Percentiles rank a stretch among this genome's conserved stretches.
Evolutionary conservation across 2,113 vertebrate genomes (phyloP).

Genomic region (Chionis minor): DNA sequence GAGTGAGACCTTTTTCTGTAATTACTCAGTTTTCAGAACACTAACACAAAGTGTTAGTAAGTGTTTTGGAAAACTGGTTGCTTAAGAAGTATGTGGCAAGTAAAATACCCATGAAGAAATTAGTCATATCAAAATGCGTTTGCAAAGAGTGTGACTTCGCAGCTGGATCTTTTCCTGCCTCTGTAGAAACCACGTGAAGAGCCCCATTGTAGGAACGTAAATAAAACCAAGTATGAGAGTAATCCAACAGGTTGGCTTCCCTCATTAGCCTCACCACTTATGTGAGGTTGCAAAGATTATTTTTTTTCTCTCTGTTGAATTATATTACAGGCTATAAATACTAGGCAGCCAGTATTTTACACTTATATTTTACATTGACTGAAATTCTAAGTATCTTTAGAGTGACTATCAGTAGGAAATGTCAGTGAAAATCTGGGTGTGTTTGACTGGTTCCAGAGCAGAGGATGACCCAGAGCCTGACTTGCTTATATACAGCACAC

Average conservation of each 20-base stretch:
- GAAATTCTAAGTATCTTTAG: background rate
- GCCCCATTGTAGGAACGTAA: background rate
- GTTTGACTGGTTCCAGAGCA: background rate
- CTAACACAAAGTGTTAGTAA: background rate
- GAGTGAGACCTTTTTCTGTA: background rate
- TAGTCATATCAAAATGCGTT: background rate
- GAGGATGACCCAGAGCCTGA: background rate
- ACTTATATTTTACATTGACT: background rate
- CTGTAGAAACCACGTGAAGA: background rate
- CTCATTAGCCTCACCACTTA: background rate
- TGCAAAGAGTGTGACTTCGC: background rate
- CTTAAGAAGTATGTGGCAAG: background rate
- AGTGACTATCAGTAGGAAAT: background rate
- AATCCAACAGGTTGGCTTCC: background rate
- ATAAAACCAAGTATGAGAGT: background rate
- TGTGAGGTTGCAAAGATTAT: fast-evolving
- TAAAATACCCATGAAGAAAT: background rate
- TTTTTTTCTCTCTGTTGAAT: background rate
- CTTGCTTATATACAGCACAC: background rate
- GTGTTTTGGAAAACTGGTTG: background rate
- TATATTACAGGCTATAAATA: background rate
- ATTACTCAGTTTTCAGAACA: background rate
- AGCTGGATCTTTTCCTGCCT: background rate
- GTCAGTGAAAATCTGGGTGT: background rate
- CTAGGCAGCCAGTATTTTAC: background rate